These are phyloP conservation scores for Macrophya annulata DNA, from an alignment of 2,888 invertebrate species.

Conservation along the genomic window DNA sequence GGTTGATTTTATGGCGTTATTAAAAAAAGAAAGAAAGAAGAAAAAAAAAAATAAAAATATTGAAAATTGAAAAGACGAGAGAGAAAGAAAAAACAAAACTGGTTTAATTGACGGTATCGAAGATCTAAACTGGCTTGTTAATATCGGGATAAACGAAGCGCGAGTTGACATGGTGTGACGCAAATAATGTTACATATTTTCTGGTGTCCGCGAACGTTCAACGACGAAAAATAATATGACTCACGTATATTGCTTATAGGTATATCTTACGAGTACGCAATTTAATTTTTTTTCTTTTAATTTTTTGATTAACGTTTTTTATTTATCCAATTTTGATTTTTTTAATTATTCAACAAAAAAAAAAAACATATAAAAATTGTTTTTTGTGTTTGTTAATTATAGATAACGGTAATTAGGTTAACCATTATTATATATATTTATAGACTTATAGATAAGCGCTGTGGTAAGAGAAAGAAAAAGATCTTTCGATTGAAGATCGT, in stretches of 20 bases:
- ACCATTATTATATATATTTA: not conserved
- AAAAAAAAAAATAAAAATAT: constrained; percentile 52
- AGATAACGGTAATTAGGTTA: too few relatives aligned
- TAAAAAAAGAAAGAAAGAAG: constrained; percentile 1
- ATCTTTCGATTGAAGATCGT: constrained; percentile 6
- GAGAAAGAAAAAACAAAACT: constrained; percentile 23
- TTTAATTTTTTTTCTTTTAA: not conserved
- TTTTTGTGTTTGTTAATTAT: too few relatives aligned
- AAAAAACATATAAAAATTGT: too few relatives aligned
- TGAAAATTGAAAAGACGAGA: constrained; percentile 40
- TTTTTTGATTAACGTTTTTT: not conserved
- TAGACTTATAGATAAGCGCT: not conserved
- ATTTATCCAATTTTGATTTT: not conserved
- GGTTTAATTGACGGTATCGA: constrained; percentile 43
- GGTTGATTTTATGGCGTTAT: not conserved
- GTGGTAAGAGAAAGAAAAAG: not conserved
- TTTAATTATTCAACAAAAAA: too few relatives aligned
- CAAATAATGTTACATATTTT: constrained; percentile 41
- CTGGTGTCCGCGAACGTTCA: not conserved
- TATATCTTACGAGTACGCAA: not conserved
- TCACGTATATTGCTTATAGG: not conserved
- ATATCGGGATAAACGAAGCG: constrained; percentile 43
- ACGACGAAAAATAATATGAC: not conserved
- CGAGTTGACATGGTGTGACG: constrained; percentile 47
- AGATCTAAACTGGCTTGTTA: constrained; percentile 44